These are phyloP conservation scores for Thalassaphorura encarpata DNA, from an alignment of 1,140 invertebrate species.

Conservation along the genomic window DNA sequence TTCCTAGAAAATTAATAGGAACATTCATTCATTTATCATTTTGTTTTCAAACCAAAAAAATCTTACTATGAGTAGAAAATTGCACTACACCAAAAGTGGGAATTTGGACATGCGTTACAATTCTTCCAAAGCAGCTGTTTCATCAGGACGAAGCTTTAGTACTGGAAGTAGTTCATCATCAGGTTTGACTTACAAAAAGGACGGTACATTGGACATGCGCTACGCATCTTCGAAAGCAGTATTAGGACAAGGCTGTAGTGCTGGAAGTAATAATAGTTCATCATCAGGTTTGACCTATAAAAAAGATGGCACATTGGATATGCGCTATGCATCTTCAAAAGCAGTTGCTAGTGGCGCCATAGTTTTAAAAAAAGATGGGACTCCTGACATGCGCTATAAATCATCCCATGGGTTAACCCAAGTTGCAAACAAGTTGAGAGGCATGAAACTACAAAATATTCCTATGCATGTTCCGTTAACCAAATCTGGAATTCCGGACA, in stretches of 20 bases:
- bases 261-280: neutral
- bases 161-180: neutral
- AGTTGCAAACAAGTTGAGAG: neutral
- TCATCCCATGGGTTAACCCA: neutral
- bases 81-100: slow-evolving; percentile 22
- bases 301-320: neutral
- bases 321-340: neutral
- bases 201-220: slow-evolving; percentile 8
- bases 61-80: too few relatives aligned
- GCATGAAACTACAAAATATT: neutral
- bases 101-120: slow-evolving; percentile 11
- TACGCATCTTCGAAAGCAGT: neutral
- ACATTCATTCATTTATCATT: too few relatives aligned
- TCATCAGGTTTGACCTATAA: slow-evolving; percentile 9
- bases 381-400: neutral
- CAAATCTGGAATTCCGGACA: slow-evolving; percentile 3
- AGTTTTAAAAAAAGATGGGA: neutral
- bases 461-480: neutral
- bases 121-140: slow-evolving; percentile 1
- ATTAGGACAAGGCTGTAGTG: neutral
- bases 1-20: too few relatives aligned
- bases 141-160: neutral
- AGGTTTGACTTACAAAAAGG: neutral
- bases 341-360: neutral
- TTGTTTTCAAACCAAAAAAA: too few relatives aligned